These are phyloP conservation scores for Drosophila sucinea DNA, from an alignment of 1,140 invertebrate species.

Conservation along the genomic window DNA sequence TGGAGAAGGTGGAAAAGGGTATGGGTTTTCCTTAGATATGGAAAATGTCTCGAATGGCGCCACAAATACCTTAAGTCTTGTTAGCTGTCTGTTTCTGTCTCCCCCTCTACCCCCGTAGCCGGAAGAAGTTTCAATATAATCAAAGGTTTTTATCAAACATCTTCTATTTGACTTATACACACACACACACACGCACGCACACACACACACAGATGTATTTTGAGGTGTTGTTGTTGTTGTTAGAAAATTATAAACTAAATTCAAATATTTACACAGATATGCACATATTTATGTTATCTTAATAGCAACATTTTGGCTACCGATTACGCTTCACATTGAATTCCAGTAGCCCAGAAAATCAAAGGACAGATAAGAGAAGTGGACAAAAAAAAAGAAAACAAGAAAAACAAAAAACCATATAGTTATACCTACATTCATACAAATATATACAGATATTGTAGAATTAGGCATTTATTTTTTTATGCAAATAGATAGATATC, in stretches of 20 bases:
- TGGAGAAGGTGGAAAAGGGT: constrained; percentile 26
- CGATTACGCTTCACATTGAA: constrained; percentile 62
- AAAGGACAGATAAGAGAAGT: constrained; percentile 8
- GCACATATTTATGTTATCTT: constrained; percentile 61
- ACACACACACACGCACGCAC: constrained; percentile 20
- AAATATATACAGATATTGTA: not conserved
- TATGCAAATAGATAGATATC: constrained; percentile 23
- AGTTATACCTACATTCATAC: not conserved
- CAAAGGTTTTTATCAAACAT: constrained; percentile 51
- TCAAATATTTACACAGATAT: constrained; percentile 76
- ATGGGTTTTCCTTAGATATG: constrained; percentile 10
- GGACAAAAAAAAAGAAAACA: constrained; percentile 7
- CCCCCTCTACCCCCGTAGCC: constrained; percentile 6
- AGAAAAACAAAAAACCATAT: not conserved
- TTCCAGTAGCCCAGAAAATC: constrained; percentile 61
- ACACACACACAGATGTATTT: constrained; percentile 26
- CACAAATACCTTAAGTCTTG: constrained; percentile 41
- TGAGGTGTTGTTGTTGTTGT: constrained; percentile 30
- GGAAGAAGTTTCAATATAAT: constrained; percentile 57
- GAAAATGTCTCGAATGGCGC: constrained; percentile 52
- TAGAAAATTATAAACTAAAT: constrained; percentile 53
- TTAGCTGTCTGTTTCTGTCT: constrained; percentile 46
- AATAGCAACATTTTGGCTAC: constrained; percentile 72
- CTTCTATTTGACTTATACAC: constrained; percentile 47
- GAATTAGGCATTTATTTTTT: not conserved